A percentile compares a stretch with the other conserved stretches of the same genome.
Conservation (phyloP, 2,888 invertebrate genomes). For the Andrena minutula region DNA sequence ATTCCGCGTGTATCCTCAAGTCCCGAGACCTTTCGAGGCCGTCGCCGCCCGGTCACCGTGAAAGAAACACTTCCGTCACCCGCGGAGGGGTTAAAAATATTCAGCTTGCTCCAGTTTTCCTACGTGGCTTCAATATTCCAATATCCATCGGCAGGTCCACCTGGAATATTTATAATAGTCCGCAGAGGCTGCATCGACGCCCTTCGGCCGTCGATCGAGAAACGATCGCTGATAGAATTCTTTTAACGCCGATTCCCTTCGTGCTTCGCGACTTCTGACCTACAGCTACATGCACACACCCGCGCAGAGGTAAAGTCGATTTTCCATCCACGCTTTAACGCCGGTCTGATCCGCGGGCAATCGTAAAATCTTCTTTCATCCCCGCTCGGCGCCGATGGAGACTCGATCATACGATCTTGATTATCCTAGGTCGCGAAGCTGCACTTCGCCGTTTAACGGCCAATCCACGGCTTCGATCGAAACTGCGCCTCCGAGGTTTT, state of each 20-base stretch:
- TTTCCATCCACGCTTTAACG: neutral
- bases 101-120: slow-evolving; percentile 58
- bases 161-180: slow-evolving; percentile 44
- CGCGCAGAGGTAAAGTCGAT: neutral
- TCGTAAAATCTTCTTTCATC: slow-evolving; percentile 11
- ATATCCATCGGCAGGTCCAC: slow-evolving; percentile 41
- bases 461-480: slow-evolving; percentile 35
- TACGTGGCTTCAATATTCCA: slow-evolving; percentile 36
- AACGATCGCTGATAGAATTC: neutral
- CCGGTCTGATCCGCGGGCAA: neutral
- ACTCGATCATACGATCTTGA: slow-evolving; percentile 36
- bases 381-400: neutral
- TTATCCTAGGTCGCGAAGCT: slow-evolving; percentile 17
- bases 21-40: slow-evolving; percentile 35
- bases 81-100: slow-evolving; percentile 56
- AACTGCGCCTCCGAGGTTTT: slow-evolving; percentile 30
- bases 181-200: slow-evolving; percentile 13
- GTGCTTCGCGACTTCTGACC: slow-evolving; percentile 28
- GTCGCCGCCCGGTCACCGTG: slow-evolving; percentile 14
- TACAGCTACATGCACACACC: neutral
- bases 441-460: slow-evolving; percentile 30
- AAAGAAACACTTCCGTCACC: slow-evolving; percentile 53
- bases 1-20: slow-evolving; percentile 38
- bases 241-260: slow-evolving; percentile 6
- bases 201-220: neutral